Conservation (phyloP, 2,113 vertebrate species). For the Epinephelus fuscoguttatus region DNA sequence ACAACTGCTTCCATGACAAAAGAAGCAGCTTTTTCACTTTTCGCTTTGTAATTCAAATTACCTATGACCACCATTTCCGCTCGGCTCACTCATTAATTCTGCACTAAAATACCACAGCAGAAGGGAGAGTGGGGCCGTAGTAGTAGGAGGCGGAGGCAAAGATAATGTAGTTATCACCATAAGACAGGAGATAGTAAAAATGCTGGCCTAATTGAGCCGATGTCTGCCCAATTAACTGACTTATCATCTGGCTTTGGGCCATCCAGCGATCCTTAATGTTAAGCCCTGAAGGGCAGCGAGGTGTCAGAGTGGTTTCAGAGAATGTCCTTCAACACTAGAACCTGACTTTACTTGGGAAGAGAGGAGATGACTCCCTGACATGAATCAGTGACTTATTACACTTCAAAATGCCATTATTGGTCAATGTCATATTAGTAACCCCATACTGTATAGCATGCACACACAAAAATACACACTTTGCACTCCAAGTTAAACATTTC, state of each 20-base stretch:
- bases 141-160: conserved; percentile 15
- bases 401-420: background rate
- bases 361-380: background rate
- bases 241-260: conserved; percentile 38
- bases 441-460: background rate
- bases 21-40: background rate
- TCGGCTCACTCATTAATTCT: conserved; percentile 36
- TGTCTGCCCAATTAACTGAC: conserved; percentile 54
- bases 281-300: conserved; percentile 26
- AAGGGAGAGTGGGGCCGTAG: background rate
- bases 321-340: conserved; percentile 2
- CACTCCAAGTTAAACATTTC: background rate
- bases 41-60: conserved; percentile 19
- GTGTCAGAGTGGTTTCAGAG: conserved; percentile 15
- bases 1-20: background rate
- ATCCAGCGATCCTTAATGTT: conserved; percentile 17
- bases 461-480: background rate
- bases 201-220: conserved; percentile 33
- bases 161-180: conserved; percentile 35
- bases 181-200: conserved; percentile 18
- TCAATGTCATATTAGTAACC: background rate
- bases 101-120: conserved; percentile 7
- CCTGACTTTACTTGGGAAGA: background rate
- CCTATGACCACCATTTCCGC: background rate
- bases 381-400: background rate